Evolutionary conservation across 2,888 invertebrate species (phyloP), one percentile per base, ranked within the genome.

Genomic region (Chalcis sispes): DNA sequence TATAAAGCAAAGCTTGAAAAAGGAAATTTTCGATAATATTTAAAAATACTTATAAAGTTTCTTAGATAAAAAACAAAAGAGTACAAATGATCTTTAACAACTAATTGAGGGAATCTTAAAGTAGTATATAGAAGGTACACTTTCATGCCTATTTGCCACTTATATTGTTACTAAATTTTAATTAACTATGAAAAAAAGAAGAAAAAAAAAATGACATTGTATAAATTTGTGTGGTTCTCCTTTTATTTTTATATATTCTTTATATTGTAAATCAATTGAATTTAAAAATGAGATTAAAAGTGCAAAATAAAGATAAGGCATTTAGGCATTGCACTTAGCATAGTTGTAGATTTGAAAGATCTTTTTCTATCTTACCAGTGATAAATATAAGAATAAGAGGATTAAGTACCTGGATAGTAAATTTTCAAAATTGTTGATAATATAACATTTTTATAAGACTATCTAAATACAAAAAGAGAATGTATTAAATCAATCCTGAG

Each of bases 71-170:
- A 74, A 73, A 71, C 62, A 46, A 65, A 4, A 77, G 32, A 79
- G 79, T 77, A 77, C 74, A 79, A 79, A 76, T 78, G 27, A 77
- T 62, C 20, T 54, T 50, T 42, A 72, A 54, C 54, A 62, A 75
- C 50, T 73, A 10, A 40, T 7, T 73, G 71, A 65, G 48, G 8
- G 29, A 71, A 46, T 59, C 52, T 71, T 61, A 71, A 75, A 48
- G 25, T 66, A 54, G 50, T 58, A 23, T 54, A 36, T 36, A 20
- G 54, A 71, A 71, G 25, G n/a, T 46, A 40, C 23, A 59, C 20
- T 66, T 59, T 69, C 15, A 50, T 52, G 64, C 56, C 59, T 66
- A 46, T 75, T 65, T 65, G 64, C 56, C 67, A 70, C 62, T 66
- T 61, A 42, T 18, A 15, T 15, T 65, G 61, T 66, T n/a, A 64